Evolutionary conservation across 2,113 vertebrate species (phyloP).

Genomic region (Dissostichus mawsoni): DNA sequence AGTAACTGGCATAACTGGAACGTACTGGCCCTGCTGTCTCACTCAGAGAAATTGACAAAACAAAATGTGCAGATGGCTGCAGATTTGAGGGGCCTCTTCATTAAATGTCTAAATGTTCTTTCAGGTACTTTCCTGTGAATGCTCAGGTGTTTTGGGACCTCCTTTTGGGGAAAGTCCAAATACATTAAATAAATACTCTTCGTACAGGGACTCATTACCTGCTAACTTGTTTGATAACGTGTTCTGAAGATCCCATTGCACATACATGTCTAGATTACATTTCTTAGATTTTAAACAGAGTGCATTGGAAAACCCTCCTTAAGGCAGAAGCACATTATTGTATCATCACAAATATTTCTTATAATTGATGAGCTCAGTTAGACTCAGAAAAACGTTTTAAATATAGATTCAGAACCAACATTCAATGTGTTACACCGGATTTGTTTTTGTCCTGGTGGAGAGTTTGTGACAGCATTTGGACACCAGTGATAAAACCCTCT

Average conservation of each 20-base stretch:
- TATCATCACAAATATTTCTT: neutral
- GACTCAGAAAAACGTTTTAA: no score
- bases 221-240: neutral
- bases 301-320: neutral
- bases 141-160: slow-evolving; percentile 16
- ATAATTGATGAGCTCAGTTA: neutral
- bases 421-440: neutral
- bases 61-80: neutral
- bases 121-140: slow-evolving; percentile 39
- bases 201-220: neutral
- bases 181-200: neutral
- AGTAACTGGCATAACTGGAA: neutral
- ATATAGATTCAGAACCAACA: neutral
- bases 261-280: neutral
- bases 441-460: neutral
- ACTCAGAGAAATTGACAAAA: neutral
- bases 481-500: neutral
- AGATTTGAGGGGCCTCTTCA: neutral
- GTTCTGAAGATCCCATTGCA: neutral
- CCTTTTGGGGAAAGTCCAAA: neutral
- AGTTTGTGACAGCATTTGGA: neutral
- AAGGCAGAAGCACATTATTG: neutral
- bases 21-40: neutral
- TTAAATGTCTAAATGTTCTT: slow-evolving; percentile 19
- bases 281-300: neutral